Evolutionary conservation across 2,113 vertebrate genomes (phyloP), one percentile per base, ranked within the genome.

Genomic region (Sardina pilchardus): DNA sequence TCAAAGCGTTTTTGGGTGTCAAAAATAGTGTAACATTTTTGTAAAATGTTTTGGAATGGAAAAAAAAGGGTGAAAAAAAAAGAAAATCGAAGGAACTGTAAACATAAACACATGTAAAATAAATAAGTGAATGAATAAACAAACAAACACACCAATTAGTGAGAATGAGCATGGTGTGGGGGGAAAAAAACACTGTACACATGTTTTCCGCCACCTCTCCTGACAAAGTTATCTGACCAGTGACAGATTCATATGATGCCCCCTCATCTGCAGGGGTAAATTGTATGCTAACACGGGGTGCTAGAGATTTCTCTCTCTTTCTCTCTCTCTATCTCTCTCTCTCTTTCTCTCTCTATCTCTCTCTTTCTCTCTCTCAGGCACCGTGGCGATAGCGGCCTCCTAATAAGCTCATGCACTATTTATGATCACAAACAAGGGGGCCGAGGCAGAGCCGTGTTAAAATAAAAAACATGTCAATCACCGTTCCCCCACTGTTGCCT

Each of bases 371-470:
- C 26, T 36, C 71, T 16, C 53, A 59, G 14, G 4, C 71, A 36
- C 30, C 0, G 30, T 78, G 71, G 85, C 88, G 89, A 90, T 90
- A 43, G 88, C 90, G 85, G 92, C 85, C 86, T 87, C 88, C 93
- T 95, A 95, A 94, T 94, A 94, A 94, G 92, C 93, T 87, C 90
- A 94, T 94, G 90, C 93, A 95, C 91, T 94, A 95, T 95, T 95
- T 94, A 94, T 95, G 93, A 94, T 92, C 90, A 90, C 90, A 93
- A 93, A 95, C 87, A 90, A 89, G 91, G 90, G 91, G 91, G 75
- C 90, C 86, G 91, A 92, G 92, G 92, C 91, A 88, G 90, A 91
- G 90, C 81, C 81, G 90, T 92, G 93, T 94, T 94, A 92, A 93
- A 93, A 94, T 93, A 92, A 94, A 93, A 91, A 93, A 94, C 91